Percentiles rank a stretch among this genome's conserved stretches.
Conservation (phyloP, 1,140 invertebrate genomes). For the Eriosoma lanigerum region DNA sequence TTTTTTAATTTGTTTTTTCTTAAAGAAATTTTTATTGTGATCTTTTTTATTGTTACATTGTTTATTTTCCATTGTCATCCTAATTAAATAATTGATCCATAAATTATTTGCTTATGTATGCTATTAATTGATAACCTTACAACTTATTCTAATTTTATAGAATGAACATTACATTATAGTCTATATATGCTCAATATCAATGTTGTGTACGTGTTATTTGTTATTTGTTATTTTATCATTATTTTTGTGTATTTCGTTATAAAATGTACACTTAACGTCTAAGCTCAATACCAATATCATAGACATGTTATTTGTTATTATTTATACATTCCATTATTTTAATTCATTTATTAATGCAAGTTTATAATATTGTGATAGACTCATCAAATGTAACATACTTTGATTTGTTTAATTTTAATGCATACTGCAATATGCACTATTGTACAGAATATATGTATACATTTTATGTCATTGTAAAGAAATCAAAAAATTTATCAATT, state of each 20-base stretch:
- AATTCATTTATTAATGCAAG: neutral
- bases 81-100: neutral
- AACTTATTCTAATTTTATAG: neutral
- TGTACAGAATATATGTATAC: conserved; percentile 17
- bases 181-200: conserved; percentile 28
- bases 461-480: conserved; percentile 15
- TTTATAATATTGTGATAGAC: conserved; percentile 36
- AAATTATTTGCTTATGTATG: neutral
- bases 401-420: conserved; percentile 1
- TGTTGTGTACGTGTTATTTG: conserved; percentile 39
- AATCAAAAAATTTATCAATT: conserved; percentile 2
- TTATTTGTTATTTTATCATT: conserved; percentile 16
- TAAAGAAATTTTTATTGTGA: conserved; percentile 18
- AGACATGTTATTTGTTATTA: conserved; percentile 14
- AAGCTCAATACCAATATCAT: conserved; percentile 38
- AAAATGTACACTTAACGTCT: conserved; percentile 5
- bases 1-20: conserved; percentile 9
- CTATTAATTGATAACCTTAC: conserved; percentile 1
- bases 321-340: conserved; percentile 28
- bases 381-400: conserved; percentile 3
- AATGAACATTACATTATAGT: neutral
- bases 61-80: neutral
- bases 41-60: conserved; percentile 26
- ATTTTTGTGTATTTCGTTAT: neutral
- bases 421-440: neutral